Conservation (phyloP, 2,113 vertebrate genomes). For the Abramis brama region DNA sequence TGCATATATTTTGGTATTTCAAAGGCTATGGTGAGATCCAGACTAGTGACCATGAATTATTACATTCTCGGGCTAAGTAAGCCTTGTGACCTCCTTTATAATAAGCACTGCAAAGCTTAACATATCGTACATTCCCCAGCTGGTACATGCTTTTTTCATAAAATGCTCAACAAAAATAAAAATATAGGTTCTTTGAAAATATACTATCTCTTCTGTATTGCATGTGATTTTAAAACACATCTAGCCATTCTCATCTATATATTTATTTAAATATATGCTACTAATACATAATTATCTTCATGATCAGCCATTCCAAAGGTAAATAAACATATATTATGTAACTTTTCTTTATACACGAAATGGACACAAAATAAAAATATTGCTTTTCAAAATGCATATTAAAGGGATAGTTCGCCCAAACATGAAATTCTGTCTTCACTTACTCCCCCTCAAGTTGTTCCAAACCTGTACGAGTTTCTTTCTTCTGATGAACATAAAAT, state of each 20-base stretch:
- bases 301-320: not conserved
- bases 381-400: not conserved
- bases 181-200: conserved; percentile 25
- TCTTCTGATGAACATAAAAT: no score
- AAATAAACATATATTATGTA: not conserved
- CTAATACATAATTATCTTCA: not conserved
- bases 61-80: conserved; percentile 11
- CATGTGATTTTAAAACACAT: not conserved
- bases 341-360: not conserved
- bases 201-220: not conserved
- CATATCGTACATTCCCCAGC: not conserved
- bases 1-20: conserved; percentile 18
- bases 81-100: not conserved
- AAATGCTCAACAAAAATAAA: conserved; percentile 2
- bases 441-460: no score
- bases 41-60: not conserved
- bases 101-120: not conserved
- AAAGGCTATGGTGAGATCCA: not conserved
- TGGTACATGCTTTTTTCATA: not conserved
- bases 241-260: not conserved
- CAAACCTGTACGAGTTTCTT: no score
- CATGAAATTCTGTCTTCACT: no score
- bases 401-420: no score
- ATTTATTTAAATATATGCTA: conserved; percentile 5
- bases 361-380: not conserved